Base-by-base conservation (phyloP, 2,888 invertebrate genomes). In the Drosophila acutilabella region DNA sequence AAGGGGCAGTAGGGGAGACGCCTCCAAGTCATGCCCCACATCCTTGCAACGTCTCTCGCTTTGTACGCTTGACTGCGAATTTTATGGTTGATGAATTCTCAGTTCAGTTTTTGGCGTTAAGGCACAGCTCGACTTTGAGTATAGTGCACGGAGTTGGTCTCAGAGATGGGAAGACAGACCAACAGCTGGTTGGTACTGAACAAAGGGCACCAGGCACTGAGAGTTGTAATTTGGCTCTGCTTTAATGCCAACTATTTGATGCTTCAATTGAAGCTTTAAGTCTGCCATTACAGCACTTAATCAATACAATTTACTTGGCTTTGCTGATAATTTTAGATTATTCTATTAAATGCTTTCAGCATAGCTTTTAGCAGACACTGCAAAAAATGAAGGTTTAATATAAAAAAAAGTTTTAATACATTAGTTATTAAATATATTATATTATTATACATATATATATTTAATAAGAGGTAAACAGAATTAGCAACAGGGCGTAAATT, bases 41-140 rank as follows among this genome's bases (percentile, higher is more conserved):
- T 44, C 64, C 61, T 72, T 54, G 66, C 78, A 71, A 69, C 72
- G 52, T 68, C 85, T 69, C 73, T 69, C 71, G 75, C 68, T 87
- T 69, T 84, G 87, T 84, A 78, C 89, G 89, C 88, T 87, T 86
- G 84, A 86, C 87, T 84, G 87, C 89, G 76, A 88, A 74, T 88
- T 84, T 84, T 84, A 88, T 83, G 83, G 89, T 84, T 84, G 89
- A 84, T 88, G 89, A 81, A 88, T 83, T 89, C 71, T 77, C 88
- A 74, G 80, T 77, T 56, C 54, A 54, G 42, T 42, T 54, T 80
- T 74, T 76, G 64, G 66, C 62, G 53, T 40, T 54, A 20, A 66
- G 52, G 50, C 48, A 68, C 45, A 38, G 44, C 56, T 45, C 36
- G 23, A 23, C 40, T 26, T 52, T 52, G 36, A 23, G 38, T 60